phyloP scores from a whole-genome alignment of 2,888 invertebrate genomes.

The Rosalia funebris region DNA sequence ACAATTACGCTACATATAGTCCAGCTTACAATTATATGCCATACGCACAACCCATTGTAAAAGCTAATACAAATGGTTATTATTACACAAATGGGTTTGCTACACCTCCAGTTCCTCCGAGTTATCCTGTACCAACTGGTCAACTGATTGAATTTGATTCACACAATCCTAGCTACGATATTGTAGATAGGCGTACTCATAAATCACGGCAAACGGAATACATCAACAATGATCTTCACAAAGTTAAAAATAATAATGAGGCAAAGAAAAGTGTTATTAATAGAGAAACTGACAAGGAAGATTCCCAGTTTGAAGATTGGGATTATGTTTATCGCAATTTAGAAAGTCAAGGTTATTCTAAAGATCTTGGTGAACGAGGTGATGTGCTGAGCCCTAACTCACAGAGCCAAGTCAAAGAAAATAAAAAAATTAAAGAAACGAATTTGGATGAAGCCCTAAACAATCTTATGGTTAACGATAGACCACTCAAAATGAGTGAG shows the following conservation, averaged over 20 bases:
- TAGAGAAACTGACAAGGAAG: conserved; percentile 35
- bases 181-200: conserved; percentile 47
- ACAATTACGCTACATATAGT: conserved; percentile 45
- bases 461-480: conserved; percentile 66
- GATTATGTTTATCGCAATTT: conserved; percentile 82
- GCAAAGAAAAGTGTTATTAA: conserved; percentile 10
- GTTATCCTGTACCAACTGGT: conserved; percentile 71
- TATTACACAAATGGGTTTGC: conserved; percentile 40
- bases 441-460: conserved; percentile 70
- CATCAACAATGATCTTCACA: conserved; percentile 26
- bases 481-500: conserved; percentile 68
- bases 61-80: conserved; percentile 50
- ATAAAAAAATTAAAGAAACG: conserved; percentile 66
- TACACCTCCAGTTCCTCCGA: conserved; percentile 52
- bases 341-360: conserved; percentile 76
- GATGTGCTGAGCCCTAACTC: conserved; percentile 68
- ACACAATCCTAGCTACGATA: conserved; percentile 56
- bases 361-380: conserved; percentile 74
- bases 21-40: conserved; percentile 39
- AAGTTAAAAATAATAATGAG: conserved; percentile 29
- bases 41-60: conserved; percentile 45
- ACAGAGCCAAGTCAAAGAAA: conserved; percentile 61
- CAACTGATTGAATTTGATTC: conserved; percentile 75
- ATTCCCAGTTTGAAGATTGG: conserved; percentile 74
- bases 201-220: conserved; percentile 28